Evolutionary conservation across 1,140 invertebrate genomes (phyloP), one percentile per base, ranked within the genome.

Genomic region (Thrips palmi): DNA sequence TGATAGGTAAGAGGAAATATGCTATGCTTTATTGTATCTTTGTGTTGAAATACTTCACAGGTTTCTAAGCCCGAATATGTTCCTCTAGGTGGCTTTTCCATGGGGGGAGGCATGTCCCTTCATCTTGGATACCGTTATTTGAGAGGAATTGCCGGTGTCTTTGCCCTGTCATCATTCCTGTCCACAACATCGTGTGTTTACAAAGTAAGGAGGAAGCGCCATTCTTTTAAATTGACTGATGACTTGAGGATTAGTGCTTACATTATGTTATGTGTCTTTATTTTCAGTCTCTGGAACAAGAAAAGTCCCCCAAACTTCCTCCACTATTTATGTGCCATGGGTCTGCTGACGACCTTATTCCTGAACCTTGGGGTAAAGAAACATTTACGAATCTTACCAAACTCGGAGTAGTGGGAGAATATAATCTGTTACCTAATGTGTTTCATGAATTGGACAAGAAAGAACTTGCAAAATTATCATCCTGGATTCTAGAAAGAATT

Each of bases 101-200:
- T 80, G 75, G 77, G 77, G 21, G 77, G 77, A 11, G 67, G 70
- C 1, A 49, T 80, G 41, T 63, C 77, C 1, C 47, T 79, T 7
- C 71, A 83, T 44, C 53, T 70, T 15, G 71, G 62, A 2, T 81
- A 70, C 41, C 62, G 67, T 50, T 67, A 67, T 44, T 58, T 65
- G 22, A 60, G 59, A 12, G 57, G 66, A 23, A 22, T 81, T 22
- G 77, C 69, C 27, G 78, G 74, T 24, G 66, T 69, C 21, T 76
- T 79, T 55, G 65, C 64, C 1, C 64, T 77, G 40, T 80, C 76
- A 15, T 73, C 74, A 4, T 82, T 80, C 47, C 53, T 83, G 0
- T 77, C 78, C 49, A 55, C 69, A 3, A 59, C 68, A 30, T 80
- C 77, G 11, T 37, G 59, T 5, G 64, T 80, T 23, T 45, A 39